Evolutionary conservation across 2,113 vertebrate species (phyloP).

Genomic region (Cervus canadensis): DNA sequence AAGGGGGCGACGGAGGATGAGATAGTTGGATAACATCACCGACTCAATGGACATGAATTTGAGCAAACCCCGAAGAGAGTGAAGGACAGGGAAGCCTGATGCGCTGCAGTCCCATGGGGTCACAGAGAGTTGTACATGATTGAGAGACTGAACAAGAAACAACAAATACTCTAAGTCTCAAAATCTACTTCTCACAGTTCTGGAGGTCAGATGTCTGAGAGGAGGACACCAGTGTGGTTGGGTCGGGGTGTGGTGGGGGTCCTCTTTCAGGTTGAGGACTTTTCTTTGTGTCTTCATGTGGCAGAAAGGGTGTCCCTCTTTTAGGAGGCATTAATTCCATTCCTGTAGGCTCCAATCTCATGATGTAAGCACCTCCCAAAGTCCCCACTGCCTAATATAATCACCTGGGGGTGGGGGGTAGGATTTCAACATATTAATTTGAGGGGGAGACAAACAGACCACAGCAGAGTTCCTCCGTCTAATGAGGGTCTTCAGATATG

Average conservation of each 20-base stretch:
- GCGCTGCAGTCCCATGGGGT: background rate
- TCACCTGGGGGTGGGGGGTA: background rate
- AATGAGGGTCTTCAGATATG: background rate
- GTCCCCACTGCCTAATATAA: background rate
- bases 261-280: too few relatives aligned
- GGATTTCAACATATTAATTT: background rate
- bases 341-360: background rate
- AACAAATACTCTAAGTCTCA: background rate
- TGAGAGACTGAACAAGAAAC: background rate
- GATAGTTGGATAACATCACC: background rate
- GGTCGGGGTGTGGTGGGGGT: rapidly evolving
- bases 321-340: background rate
- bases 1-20: background rate
- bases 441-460: too few relatives aligned
- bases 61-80: background rate
- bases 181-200: background rate
- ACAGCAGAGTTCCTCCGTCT: background rate
- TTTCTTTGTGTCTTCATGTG: background rate
- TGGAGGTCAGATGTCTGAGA: too few relatives aligned
- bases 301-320: background rate
- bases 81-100: background rate
- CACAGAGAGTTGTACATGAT: rapidly evolving
- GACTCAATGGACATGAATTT: background rate
- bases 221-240: rapidly evolving
- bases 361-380: background rate